These are phyloP conservation scores for Pseudoatta argentina DNA, from an alignment of 1,140 invertebrate genomes.

Conservation along the genomic window DNA sequence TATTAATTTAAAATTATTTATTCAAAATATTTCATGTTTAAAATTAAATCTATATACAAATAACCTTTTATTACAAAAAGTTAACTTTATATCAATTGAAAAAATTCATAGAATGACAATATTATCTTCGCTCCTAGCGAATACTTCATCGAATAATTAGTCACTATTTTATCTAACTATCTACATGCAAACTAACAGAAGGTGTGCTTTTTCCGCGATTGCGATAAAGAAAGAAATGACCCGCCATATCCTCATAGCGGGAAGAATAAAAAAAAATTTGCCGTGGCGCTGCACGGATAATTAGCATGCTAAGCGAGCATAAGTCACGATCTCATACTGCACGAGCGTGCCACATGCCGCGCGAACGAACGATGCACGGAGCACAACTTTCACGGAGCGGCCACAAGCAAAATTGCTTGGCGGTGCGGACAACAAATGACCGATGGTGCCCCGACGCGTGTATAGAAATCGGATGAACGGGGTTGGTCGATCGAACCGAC, in stretches of 20 bases:
- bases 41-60: neutral
- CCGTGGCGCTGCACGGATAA: conserved; percentile 27
- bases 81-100: neutral
- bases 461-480: conserved; percentile 60
- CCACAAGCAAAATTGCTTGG: conserved; percentile 25
- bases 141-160: neutral
- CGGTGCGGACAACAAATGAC: conserved; percentile 25
- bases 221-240: conserved; percentile 28
- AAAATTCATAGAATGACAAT: neutral
- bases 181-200: neutral
- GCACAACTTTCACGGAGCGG: conserved; percentile 60
- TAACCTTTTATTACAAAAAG: neutral
- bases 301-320: conserved; percentile 56
- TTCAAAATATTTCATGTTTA: neutral
- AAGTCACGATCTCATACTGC: conserved; percentile 54
- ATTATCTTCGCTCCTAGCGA: neutral
- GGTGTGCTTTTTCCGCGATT: conserved; percentile 3
- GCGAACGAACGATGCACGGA: conserved; percentile 18
- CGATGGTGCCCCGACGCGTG: conserved; percentile 10
- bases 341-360: conserved; percentile 26
- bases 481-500: conserved; percentile 1
- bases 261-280: conserved; percentile 46
- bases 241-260: neutral
- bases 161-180: neutral
- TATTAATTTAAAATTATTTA: neutral